Percentiles rank a stretch among this genome's conserved stretches.
phyloP scores from a whole-genome alignment of 2,888 invertebrate species.

The Bombylius discolor region DNA sequence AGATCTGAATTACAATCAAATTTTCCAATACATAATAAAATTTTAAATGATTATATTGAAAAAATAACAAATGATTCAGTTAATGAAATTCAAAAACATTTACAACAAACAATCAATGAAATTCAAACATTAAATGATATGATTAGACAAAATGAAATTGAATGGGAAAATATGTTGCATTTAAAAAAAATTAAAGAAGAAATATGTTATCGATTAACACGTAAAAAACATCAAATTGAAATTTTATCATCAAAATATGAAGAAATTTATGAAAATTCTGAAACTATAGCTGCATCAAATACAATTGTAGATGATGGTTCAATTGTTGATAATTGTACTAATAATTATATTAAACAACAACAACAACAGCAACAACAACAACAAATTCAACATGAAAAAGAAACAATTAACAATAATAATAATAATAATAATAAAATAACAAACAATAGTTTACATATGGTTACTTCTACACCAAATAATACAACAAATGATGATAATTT shows the following conservation, averaged over 20 bases:
- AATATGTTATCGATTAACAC: conserved; percentile 54
- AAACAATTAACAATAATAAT: background rate
- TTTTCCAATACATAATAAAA: conserved; percentile 45
- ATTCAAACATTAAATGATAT: conserved; percentile 59
- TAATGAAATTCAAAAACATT: conserved; percentile 48
- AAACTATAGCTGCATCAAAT: conserved; percentile 8
- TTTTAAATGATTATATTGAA: conserved; percentile 51
- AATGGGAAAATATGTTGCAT: conserved; percentile 74
- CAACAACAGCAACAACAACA: conserved; percentile 1
- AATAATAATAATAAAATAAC: background rate
- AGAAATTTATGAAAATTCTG: conserved; percentile 11
- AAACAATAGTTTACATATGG: background rate
- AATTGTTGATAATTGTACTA: background rate
- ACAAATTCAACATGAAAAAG: background rate
- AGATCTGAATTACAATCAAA: conserved; percentile 41
- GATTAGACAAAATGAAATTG: conserved; percentile 68
- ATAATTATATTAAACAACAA: background rate
- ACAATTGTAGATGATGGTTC: conserved; percentile 5
- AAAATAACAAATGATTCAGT: conserved; percentile 46
- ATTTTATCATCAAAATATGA: conserved; percentile 23
- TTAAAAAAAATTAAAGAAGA: conserved; percentile 77
- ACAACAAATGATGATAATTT: background rate
- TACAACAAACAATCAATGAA: conserved; percentile 51
- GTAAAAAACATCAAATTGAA: conserved; percentile 50
- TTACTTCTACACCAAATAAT: conserved; percentile 3